A percentile compares a stretch with the other conserved stretches of the same genome.
Conservation (phyloP, 2,888 invertebrate species). For the Ecliptopera silaceata region DNA sequence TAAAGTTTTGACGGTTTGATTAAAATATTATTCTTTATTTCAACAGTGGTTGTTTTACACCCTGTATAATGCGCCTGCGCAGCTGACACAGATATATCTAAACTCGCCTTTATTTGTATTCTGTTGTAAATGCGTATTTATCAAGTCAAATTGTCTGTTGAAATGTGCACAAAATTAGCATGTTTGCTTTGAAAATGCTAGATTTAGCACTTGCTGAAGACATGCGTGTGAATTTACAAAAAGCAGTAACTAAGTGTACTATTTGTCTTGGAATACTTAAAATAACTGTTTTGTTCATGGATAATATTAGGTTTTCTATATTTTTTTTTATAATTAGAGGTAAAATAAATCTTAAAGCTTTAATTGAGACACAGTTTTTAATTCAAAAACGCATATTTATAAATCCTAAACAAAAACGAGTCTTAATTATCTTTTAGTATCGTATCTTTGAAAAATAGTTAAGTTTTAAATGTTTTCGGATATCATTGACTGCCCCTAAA, state of each 20-base stretch:
- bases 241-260: background rate
- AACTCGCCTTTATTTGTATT: slow-evolving; percentile 35
- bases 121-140: slow-evolving; percentile 42
- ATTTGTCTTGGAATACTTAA: background rate
- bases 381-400: no score
- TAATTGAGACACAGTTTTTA: no score
- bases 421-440: no score
- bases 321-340: no score
- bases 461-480: no score
- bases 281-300: background rate
- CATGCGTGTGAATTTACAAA: background rate
- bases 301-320: no score
- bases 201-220: slow-evolving; percentile 24
- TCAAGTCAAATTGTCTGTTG: slow-evolving; percentile 48
- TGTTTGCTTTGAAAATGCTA: slow-evolving; percentile 30
- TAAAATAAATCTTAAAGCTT: no score
- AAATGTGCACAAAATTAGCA: slow-evolving; percentile 36
- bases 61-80: slow-evolving; percentile 35
- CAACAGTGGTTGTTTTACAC: background rate
- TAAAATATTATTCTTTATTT: no score
- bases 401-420: no score
- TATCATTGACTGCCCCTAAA: no score
- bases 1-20: no score
- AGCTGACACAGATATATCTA: slow-evolving; percentile 50
- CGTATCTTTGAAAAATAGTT: no score